Base-by-base conservation (phyloP, 1,140 invertebrate species). In the Apocrypta bakeri region DNA sequence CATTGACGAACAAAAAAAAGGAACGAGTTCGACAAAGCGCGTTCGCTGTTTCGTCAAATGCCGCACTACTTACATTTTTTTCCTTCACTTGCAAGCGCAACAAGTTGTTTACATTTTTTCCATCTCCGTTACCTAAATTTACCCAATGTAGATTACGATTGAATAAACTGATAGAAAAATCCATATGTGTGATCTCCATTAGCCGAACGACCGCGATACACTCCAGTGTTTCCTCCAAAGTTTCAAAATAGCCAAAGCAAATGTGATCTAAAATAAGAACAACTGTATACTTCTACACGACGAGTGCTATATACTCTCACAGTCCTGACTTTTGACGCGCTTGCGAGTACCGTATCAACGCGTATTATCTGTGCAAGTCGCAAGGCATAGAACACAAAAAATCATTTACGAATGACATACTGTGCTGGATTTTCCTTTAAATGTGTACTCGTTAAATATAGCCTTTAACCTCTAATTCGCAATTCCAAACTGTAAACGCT, bases 81-180 rank as follows among this genome's bases (percentile, higher is more conserved):
- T 64, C 21, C 12, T 63, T 24, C n/a, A 24, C 17, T 61, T 64
- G 7, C 24, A 12, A 1, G 61, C 61, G 31, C 75, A 77, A 77
- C 75, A 77, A 77, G 56, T 77, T 66, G 75, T 77, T 64, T 66
- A 77, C 42, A 37, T 77, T 76, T 24, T 56, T 56, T 56, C 17
- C 48, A 21, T 21, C 17, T 56, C 7, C 21, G 40, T 42, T 14
- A 1, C 40, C 1, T 12, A 42, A 42, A 1, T 42, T 1, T 42
- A 42, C n/a, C n/a, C n/a, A 42, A 42, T 31, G 27, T 25, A n/a
- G 24, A 63, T 61, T n/a, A 17, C 24, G 27, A 61, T 74, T 61
- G 40, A 24, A 9, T 37, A 4, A 4, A 2, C 3, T 9, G 33
- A 4, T 37, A 37, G 3, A 37, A 37, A 37, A 37, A 37, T 37